Conservation (phyloP, 2,113 vertebrate genomes). For the Burhinus oedicnemus region DNA sequence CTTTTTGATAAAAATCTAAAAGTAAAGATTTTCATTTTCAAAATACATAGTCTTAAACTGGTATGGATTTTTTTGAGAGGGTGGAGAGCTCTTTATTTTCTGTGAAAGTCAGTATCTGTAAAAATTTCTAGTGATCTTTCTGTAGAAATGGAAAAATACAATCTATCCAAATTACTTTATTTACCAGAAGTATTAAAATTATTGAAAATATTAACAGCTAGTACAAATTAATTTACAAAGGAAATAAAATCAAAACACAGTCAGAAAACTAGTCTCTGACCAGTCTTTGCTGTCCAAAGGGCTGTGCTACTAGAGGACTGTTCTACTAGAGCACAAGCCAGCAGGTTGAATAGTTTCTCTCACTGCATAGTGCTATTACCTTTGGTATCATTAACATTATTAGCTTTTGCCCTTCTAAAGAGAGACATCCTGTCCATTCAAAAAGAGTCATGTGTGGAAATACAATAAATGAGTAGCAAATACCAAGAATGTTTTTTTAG, state of each 20-base stretch:
- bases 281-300: not conserved
- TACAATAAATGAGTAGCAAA: not conserved
- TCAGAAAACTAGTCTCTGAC: not conserved
- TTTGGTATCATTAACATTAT: not conserved
- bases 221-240: not conserved
- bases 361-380: not conserved
- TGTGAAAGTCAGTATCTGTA: not conserved
- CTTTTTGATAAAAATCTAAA: not conserved
- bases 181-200: not conserved
- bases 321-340: not conserved
- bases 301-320: not conserved
- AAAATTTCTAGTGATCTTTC: not conserved
- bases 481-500: not conserved
- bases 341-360: not conserved
- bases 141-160: not conserved
- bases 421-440: not conserved
- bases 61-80: not conserved
- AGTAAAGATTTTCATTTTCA: not conserved
- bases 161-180: not conserved
- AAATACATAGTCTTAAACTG: not conserved
- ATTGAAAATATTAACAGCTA: not conserved
- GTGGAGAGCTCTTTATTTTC: not conserved
- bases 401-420: not conserved
- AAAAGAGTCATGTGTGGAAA: not conserved
- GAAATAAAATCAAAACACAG: not conserved